A percentile compares a stretch with the other conserved stretches of the same genome.
phyloP scores from a whole-genome alignment of 2,888 invertebrate species.

The Scaeva pyrastri region DNA sequence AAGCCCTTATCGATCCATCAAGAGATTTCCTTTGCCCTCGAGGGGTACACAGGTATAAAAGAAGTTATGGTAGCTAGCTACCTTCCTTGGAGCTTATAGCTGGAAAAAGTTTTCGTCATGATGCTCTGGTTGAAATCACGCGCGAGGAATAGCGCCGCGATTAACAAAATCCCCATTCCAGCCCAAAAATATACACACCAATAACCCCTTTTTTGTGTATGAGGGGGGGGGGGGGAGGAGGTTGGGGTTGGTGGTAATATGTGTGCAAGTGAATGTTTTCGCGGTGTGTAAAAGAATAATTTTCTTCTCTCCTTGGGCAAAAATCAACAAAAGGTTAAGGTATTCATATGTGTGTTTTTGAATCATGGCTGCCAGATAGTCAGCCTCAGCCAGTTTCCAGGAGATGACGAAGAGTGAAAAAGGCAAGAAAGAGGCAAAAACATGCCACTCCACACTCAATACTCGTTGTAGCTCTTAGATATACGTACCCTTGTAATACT shows the following conservation, averaged over 20 bases:
- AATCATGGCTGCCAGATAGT: neutral
- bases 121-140: slow-evolving; percentile 21
- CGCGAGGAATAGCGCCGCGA: slow-evolving; percentile 43
- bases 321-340: slow-evolving; percentile 14
- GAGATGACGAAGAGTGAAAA: slow-evolving; percentile 49
- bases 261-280: slow-evolving; percentile 34
- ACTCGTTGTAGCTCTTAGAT: neutral
- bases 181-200: neutral
- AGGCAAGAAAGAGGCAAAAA: slow-evolving; percentile 7
- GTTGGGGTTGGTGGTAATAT: neutral
- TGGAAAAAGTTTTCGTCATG: slow-evolving; percentile 21
- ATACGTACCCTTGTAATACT: slow-evolving; percentile 52
- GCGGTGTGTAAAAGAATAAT: slow-evolving; percentile 49
- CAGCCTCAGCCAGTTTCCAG: neutral
- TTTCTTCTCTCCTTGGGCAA: slow-evolving; percentile 35
- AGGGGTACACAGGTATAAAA: neutral
- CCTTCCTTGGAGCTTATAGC: slow-evolving; percentile 6
- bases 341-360: neutral
- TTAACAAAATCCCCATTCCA: slow-evolving; percentile 16
- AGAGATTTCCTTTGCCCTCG: slow-evolving; percentile 29
- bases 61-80: neutral
- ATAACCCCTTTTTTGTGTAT: neutral
- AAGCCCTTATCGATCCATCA: slow-evolving; percentile 42
- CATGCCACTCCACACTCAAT: slow-evolving; percentile 20
- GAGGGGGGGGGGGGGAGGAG: too few species aligned